phyloP scores from a whole-genome alignment of 92 coral and sea anemone species.

The Epizoanthus rinbou region DNA sequence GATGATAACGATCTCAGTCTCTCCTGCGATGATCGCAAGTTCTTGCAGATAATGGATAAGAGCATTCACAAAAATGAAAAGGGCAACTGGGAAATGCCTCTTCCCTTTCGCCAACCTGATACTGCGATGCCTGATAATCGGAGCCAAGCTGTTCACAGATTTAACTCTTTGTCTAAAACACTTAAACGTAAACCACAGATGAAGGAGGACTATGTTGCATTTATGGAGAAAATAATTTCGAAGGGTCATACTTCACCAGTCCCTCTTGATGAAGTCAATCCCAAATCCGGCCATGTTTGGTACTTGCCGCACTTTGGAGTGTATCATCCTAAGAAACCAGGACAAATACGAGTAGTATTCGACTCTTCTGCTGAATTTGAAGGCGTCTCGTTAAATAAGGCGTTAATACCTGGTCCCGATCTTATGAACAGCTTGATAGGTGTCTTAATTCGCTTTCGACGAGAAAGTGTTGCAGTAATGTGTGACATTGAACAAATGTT shows the following conservation, averaged over 20 bases:
- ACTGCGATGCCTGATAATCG: slow-evolving; percentile 17
- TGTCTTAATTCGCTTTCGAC: slow-evolving; percentile 44
- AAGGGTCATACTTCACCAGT: slow-evolving; percentile 36
- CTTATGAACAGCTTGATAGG: slow-evolving; percentile 48
- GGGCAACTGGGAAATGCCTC: slow-evolving; percentile 51
- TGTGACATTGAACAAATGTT: slow-evolving; percentile 38
- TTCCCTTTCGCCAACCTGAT: slow-evolving; percentile 16
- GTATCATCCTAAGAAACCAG: slow-evolving; percentile 35
- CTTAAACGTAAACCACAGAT: slow-evolving; percentile 41
- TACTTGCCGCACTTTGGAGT: slow-evolving; percentile 46
- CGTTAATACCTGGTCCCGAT: slow-evolving; percentile 47
- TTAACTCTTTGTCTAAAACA: slow-evolving; percentile 31
- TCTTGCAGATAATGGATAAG: slow-evolving; percentile 35
- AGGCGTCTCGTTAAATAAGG: slow-evolving; percentile 48
- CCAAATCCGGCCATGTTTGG: slow-evolving; percentile 31
- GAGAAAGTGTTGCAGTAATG: slow-evolving; percentile 24
- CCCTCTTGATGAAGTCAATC: neutral
- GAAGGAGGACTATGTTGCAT: slow-evolving; percentile 33
- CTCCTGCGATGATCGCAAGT: slow-evolving; percentile 31
- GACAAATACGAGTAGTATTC: slow-evolving; percentile 24
- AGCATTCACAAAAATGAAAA: slow-evolving; percentile 19
- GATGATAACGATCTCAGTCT: slow-evolving; percentile 36
- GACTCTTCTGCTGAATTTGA: slow-evolving; percentile 42
- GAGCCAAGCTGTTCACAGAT: slow-evolving; percentile 19
- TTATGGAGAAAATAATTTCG: slow-evolving; percentile 43